Conservation (phyloP, 2,113 vertebrate genomes). For the Hyperopisus bebe region DNA sequence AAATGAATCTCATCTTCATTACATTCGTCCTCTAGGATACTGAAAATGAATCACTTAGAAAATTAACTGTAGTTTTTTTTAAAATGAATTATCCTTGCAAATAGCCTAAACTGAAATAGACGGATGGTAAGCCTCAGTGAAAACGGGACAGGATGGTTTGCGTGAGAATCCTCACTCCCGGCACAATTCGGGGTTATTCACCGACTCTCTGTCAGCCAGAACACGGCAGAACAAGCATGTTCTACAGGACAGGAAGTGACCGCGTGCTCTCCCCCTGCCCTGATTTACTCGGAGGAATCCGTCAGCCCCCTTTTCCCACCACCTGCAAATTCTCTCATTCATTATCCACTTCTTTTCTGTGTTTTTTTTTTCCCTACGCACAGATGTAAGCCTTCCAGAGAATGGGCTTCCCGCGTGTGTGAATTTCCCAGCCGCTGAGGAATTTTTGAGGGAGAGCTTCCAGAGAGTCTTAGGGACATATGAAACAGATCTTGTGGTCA, state of each 20-base stretch:
- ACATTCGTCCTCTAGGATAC: neutral
- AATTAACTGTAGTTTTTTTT: neutral
- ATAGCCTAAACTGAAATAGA: neutral
- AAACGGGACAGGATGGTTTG: neutral
- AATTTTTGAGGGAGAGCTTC: slow-evolving; percentile 2
- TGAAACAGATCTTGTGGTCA: slow-evolving; percentile 5
- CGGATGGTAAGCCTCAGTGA: neutral
- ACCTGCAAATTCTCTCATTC: slow-evolving; percentile 30
- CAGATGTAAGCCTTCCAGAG: slow-evolving; percentile 39
- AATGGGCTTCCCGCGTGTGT: slow-evolving; percentile 3
- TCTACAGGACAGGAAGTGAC: slow-evolving; percentile 39
- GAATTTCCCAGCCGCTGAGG: slow-evolving; percentile 22
- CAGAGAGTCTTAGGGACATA: slow-evolving; percentile 4
- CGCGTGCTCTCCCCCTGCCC: slow-evolving; percentile 1
- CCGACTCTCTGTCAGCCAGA: neutral
- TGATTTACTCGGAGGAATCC: slow-evolving; percentile 24
- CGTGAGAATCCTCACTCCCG: neutral
- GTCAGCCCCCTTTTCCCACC: slow-evolving; percentile 18
- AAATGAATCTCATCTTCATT: neutral
- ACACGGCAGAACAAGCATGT: slow-evolving; percentile 28
- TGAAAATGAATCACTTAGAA: neutral
- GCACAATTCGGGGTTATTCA: neutral
- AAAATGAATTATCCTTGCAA: neutral
- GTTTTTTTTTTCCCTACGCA: neutral
- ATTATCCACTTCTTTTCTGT: neutral